Evolutionary conservation across 2,797 vertebrate genomes (phyloP).

Genomic region (Taenioides sp.): DNA sequence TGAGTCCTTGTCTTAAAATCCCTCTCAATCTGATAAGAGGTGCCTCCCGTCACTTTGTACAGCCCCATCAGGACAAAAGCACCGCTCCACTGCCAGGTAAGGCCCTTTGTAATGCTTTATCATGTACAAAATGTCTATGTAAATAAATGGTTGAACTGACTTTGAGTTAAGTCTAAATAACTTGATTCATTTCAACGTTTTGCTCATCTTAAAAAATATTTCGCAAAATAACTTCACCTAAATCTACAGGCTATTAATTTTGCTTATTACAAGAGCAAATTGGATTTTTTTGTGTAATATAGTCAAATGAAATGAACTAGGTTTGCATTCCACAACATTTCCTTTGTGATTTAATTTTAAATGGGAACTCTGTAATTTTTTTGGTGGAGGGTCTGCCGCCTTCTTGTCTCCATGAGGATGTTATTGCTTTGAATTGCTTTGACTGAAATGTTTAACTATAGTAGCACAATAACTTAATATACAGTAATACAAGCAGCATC

Average conservation of each 20-base stretch:
- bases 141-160: neutral
- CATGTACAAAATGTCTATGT: neutral
- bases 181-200: neutral
- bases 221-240: neutral
- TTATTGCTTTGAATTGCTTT: neutral
- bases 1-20: slow-evolving; percentile 65
- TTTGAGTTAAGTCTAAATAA: neutral
- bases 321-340: neutral
- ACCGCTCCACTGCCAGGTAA: slow-evolving; percentile 4
- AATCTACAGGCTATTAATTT: neutral
- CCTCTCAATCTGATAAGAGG: slow-evolving; percentile 65
- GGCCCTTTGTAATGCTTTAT: slow-evolving; percentile 6
- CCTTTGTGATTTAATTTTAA: neutral
- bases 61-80: slow-evolving; percentile 24
- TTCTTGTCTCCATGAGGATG: neutral
- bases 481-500: neutral
- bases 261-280: neutral
- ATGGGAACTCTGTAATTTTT: neutral
- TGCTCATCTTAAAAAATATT: no score
- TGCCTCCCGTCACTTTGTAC: slow-evolving; percentile 39
- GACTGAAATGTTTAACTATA: neutral
- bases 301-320: neutral
- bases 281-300: neutral
- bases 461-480: neutral
- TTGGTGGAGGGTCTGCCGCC: neutral